Conservation (phyloP, 2,797 vertebrate genomes). For the Clarias pachynema region DNA sequence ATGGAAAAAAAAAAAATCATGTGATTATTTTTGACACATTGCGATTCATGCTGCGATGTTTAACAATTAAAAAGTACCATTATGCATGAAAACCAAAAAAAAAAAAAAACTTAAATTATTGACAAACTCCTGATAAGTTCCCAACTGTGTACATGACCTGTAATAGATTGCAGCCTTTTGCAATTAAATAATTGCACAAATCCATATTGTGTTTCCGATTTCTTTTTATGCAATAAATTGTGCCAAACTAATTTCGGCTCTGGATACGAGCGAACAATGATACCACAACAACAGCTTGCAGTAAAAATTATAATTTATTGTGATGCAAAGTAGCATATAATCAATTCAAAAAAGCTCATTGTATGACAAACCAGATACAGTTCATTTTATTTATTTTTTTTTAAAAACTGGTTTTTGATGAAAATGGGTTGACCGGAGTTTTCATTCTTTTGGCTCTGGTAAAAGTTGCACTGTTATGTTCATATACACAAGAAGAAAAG, state of each 20-base stretch:
- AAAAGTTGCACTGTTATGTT: neutral
- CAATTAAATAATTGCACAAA: too few species aligned
- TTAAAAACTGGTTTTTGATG: slow-evolving; percentile 15
- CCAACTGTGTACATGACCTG: too few species aligned
- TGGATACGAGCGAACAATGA: neutral
- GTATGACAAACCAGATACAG: slow-evolving; percentile 12
- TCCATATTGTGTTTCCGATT: too few species aligned
- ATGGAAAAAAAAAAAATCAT: too few species aligned
- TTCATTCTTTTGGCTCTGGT: neutral
- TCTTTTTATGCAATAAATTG: too few species aligned
- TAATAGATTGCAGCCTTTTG: too few species aligned
- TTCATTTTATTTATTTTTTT: neutral
- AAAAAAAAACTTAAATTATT: too few species aligned
- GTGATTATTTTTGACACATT: too few species aligned
- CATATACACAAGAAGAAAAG: neutral
- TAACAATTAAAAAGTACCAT: too few species aligned
- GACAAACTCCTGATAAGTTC: too few species aligned
- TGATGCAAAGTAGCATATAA: slow-evolving; percentile 37
- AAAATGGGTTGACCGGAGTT: slow-evolving; percentile 4
- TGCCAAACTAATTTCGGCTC: neutral
- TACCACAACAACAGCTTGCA: neutral
- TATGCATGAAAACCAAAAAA: too few species aligned
- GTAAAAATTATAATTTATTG: slow-evolving; percentile 51
- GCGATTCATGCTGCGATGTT: too few species aligned
- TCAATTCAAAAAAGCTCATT: slow-evolving; percentile 38